Percentiles rank a stretch among this genome's conserved stretches.
Conservation (phyloP, 2,888 invertebrate genomes). For the Melinaea marsaeus region DNA sequence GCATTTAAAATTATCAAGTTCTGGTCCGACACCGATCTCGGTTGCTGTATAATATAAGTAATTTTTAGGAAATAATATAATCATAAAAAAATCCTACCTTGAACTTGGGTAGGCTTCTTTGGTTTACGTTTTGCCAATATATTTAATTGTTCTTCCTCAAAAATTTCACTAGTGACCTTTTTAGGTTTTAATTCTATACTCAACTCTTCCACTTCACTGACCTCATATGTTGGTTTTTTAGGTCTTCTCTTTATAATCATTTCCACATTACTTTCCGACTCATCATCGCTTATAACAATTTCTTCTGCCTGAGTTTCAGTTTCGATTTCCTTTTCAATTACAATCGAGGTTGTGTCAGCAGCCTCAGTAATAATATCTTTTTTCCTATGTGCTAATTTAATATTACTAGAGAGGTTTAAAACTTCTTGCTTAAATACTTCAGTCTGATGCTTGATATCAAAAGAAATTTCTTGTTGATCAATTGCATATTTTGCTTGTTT, state of each 20-base stretch:
- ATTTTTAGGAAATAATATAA: neutral
- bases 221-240: conserved; percentile 77
- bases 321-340: conserved; percentile 81
- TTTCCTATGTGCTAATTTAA: conserved; percentile 81
- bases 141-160: conserved; percentile 83
- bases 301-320: conserved; percentile 81
- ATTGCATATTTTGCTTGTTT: conserved; percentile 81
- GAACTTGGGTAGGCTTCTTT: conserved; percentile 79
- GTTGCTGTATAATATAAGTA: neutral
- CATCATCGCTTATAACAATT: conserved; percentile 80
- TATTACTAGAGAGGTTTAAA: conserved; percentile 83
- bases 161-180: conserved; percentile 60
- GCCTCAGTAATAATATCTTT: conserved; percentile 81
- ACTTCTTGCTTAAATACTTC: conserved; percentile 82
- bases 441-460: conserved; percentile 60
- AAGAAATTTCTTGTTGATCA: conserved; percentile 80
- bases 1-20: too few relatives aligned
- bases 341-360: conserved; percentile 82
- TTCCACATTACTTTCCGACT: conserved; percentile 78
- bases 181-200: conserved; percentile 76
- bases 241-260: conserved; percentile 70
- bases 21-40: too few relatives aligned
- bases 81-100: conserved; percentile 71
- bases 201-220: conserved; percentile 80
- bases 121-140: conserved; percentile 82